Evolutionary conservation across 2,888 invertebrate genomes (phyloP), one percentile per base, ranked within the genome.

Genomic region (Mythimna ferrago): DNA sequence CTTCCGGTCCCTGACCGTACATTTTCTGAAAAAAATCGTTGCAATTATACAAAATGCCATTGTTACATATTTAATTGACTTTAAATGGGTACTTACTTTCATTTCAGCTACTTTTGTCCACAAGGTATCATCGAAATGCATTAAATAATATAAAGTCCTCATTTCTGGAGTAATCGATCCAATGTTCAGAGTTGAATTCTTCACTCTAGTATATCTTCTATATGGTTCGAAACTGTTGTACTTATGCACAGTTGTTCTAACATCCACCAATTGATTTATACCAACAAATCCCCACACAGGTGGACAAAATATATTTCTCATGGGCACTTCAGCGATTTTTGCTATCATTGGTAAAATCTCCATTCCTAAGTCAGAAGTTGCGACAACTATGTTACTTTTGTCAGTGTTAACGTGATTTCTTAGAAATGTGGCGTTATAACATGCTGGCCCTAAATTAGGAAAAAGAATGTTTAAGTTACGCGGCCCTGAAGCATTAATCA

Each of bases 251-350:
- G 96, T 96, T 58, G 95, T 96, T 72, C 90, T 91, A 21, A 97
- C 88, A 88, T 97, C 97, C 9, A 97, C 94, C 71, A 97, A 94
- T 53, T 96, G 95, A 85, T 96, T 97, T 35, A 97, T 89, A 19
- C 97, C 97, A 44, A 97, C 93, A 82, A 97, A 97, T 11, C 97
- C 97, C 97, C 97, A 97, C 7, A 97, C 97, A 48, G 97, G 97
- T 11, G 97, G 97, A 71, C 97, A 97, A 86, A 96, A 96, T 84
- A 97, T 95, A 84, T 96, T 93, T 82, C 91, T 90, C 73, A 96
- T 81, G 0, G 96, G 94, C 16, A 97, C 89, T 85, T 95, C 92
- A 10, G 95, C 93, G 65, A 94, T 92, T 87, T 96, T 92, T 16
- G 97, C 94, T 41, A 94, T 86, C 41, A 91, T 86, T 51, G 92